Evolutionary conservation across 2,113 vertebrate genomes (phyloP), one percentile per base, ranked within the genome.

Genomic region (Cyprinodon variegatus): DNA sequence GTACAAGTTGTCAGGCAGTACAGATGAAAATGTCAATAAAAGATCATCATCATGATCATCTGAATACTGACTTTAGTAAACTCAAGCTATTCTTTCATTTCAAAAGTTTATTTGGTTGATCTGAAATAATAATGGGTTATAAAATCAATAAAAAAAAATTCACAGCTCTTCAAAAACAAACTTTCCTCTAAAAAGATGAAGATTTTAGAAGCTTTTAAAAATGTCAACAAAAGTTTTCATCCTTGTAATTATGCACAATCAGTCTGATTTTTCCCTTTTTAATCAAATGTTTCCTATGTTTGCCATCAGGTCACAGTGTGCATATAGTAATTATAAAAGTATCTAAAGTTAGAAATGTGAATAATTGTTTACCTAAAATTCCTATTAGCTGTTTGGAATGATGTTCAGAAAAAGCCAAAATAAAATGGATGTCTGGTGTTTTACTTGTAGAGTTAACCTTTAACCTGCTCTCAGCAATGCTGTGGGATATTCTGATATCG

Each of bases 401-500:
- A 39, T 22, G 61, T 72, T 40, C 4, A n/a, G 39, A 65, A 6
- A 75, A 77, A 45, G 66, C 50, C 64, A 53, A 41, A 77, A 66
- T 81, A 57, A 66, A 70, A 61, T 72, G 70, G 72, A 78, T 66
- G 29, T 29, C 20, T 87, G 86, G 87, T 84, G 67, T 76, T 87
- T 88, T 62, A 70, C 46, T 70, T 10, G 83, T 91, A 38, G 79
- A 87, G 72, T 78, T 89, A 89, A 93, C 88, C 87, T 77, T 73
- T 91, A 71, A 83, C 89, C 89, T 77, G 76, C 65, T 37, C 82
- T 82, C 84, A 85, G 65, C 22, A 48, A 64, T 74, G 68, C 91
- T 78, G 83, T 73, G 79, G 76, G 86, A 83, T 68, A 67, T 79
- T 83, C 36, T 75, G 76, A 61, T 64, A 41, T 72, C n/a, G 72